phyloP scores from a whole-genome alignment of 2,113 vertebrate genomes.

The Malurus melanocephalus region DNA sequence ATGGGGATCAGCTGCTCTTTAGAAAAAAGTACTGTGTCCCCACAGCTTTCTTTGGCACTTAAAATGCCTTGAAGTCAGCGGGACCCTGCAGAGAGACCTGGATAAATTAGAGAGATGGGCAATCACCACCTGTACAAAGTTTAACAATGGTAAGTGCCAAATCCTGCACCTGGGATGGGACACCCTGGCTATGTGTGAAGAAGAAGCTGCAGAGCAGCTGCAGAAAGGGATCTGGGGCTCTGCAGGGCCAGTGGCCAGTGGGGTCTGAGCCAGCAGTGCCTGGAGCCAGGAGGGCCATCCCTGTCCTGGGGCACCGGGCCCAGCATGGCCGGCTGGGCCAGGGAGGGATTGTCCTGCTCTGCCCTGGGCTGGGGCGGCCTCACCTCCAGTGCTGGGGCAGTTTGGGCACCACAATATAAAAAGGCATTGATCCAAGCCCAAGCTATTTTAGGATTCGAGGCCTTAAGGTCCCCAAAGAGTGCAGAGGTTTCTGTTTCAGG shows the following conservation, averaged over 20 bases:
- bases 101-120: background rate
- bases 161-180: background rate
- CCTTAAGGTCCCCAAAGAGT: background rate
- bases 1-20: background rate
- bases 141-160: background rate
- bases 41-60: background rate
- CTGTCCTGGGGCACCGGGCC: background rate
- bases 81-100: background rate
- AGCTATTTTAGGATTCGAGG: background rate
- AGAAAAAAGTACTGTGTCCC: background rate
- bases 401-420: background rate
- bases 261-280: background rate
- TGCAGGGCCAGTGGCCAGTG: background rate
- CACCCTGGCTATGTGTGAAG: background rate
- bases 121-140: rapidly evolving
- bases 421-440: background rate
- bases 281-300: background rate
- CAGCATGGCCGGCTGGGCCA: rapidly evolving
- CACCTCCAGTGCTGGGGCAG: background rate
- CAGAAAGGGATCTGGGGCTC: background rate
- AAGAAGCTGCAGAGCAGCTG: background rate
- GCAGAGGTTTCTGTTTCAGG: background rate
- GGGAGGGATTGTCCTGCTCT: background rate
- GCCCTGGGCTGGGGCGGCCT: background rate
- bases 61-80: background rate